Conservation (phyloP, 2,888 invertebrate species). For the Argynnis bischoffii region DNA sequence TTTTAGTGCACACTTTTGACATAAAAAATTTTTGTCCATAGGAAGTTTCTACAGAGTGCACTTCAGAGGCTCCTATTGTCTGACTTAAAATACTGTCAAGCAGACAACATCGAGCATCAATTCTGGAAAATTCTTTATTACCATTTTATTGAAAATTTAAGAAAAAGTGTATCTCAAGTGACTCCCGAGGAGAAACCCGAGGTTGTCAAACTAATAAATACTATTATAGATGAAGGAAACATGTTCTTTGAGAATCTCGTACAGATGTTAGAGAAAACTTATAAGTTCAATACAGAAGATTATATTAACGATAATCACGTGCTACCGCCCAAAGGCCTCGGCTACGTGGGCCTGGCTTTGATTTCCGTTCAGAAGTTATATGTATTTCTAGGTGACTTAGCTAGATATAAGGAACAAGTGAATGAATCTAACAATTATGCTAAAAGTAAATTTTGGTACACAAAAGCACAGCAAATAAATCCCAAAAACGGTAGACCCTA, state of each 20-base stretch:
- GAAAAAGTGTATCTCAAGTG: constrained; percentile 85
- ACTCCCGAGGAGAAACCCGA: constrained; percentile 84
- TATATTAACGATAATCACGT: constrained; percentile 83
- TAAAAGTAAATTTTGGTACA: constrained; percentile 90
- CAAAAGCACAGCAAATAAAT: constrained; percentile 95
- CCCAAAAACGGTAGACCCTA: constrained; percentile 98
- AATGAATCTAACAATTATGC: constrained; percentile 91
- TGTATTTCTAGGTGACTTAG: constrained; percentile 95
- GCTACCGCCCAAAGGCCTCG: constrained; percentile 84
- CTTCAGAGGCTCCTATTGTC: constrained; percentile 86
- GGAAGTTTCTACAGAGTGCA: constrained; percentile 85
- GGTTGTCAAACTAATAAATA: constrained; percentile 84
- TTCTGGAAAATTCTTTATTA: constrained; percentile 96
- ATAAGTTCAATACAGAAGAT: constrained; percentile 87
- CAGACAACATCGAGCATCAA: constrained; percentile 93
- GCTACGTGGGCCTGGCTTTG: constrained; percentile 88
- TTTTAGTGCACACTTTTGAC: neutral
- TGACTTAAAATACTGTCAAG: constrained; percentile 93
- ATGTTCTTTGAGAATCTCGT: constrained; percentile 90
- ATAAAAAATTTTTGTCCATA: constrained; percentile 41
- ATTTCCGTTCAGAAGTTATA: constrained; percentile 94
- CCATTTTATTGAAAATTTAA: constrained; percentile 91
- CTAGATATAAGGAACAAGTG: constrained; percentile 93
- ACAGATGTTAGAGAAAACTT: constrained; percentile 87
- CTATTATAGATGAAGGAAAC: constrained; percentile 90